Conservation (phyloP, 2,888 invertebrate genomes). For the Colletes collaris region DNA sequence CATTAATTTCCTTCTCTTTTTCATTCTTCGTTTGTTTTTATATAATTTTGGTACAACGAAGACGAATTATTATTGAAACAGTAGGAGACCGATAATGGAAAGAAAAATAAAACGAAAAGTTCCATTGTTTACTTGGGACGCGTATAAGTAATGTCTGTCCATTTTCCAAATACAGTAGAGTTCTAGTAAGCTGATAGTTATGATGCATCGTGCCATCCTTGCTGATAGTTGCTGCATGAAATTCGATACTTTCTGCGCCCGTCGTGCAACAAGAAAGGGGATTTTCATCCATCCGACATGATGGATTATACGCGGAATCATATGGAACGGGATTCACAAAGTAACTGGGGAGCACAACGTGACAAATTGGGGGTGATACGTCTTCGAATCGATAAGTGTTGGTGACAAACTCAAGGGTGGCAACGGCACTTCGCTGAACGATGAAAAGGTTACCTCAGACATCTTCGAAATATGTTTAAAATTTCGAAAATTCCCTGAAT, state of each 20-base stretch:
- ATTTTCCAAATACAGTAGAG: neutral
- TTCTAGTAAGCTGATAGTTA: neutral
- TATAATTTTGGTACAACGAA: too few species aligned
- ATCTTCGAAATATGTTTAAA: neutral
- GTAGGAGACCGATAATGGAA: constrained; percentile 10
- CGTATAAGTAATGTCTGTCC: neutral
- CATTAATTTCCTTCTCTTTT: too few species aligned
- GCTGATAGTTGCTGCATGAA: constrained; percentile 11
- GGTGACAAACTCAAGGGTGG: constrained; percentile 22
- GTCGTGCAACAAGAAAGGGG: constrained; percentile 17
- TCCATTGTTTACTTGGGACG: too few species aligned
- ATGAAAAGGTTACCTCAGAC: neutral
- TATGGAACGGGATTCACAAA: neutral
- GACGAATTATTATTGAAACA: too few species aligned
- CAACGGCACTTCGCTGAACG: neutral
- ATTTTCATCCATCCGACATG: constrained; percentile 9
- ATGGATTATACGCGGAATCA: constrained; percentile 39
- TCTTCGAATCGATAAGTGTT: constrained; percentile 32
- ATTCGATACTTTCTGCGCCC: constrained; percentile 21
- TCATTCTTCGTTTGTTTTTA: too few species aligned
- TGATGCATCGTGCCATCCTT: neutral
- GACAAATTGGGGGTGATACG: constrained; percentile 41
- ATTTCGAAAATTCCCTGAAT: too few species aligned
- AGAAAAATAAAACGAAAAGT: neutral
- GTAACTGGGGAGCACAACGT: constrained; percentile 9